These are phyloP conservation scores for Vultur gryphus DNA, from an alignment of 2,797 vertebrate genomes.

Conservation along the genomic window DNA sequence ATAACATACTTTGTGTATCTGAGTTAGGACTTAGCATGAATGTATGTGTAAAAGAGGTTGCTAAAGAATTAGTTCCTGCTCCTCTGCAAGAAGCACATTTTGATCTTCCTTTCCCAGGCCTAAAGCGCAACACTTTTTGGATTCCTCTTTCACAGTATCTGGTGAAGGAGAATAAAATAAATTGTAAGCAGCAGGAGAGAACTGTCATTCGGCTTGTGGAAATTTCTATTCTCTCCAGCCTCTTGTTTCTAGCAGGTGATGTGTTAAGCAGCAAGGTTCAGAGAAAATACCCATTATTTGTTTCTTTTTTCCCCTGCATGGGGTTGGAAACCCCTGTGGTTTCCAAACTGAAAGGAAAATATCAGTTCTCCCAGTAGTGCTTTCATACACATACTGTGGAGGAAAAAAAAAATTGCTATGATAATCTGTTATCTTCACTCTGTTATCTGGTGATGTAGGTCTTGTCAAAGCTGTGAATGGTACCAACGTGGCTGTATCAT, in stretches of 20 bases:
- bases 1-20: background rate
- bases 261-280: background rate
- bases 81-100: background rate
- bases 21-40: background rate
- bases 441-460: background rate
- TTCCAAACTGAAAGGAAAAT: constrained; percentile 1
- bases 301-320: background rate
- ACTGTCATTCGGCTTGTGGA: background rate
- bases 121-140: background rate
- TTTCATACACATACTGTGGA: background rate
- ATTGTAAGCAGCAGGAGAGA: background rate
- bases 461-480: background rate
- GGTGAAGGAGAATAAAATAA: background rate
- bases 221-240: background rate
- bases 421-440: background rate
- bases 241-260: background rate
- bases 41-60: background rate
- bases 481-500: background rate
- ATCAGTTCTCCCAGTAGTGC: background rate
- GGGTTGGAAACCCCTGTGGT: constrained; percentile 25
- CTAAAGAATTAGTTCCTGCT: background rate
- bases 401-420: background rate
- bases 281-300: background rate
- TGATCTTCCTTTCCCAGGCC: background rate
- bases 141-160: background rate